A percentile compares a stretch with the other conserved stretches of the same genome.
phyloP scores from a whole-genome alignment of 2,888 invertebrate species.

The Drosophila nigricruria region DNA sequence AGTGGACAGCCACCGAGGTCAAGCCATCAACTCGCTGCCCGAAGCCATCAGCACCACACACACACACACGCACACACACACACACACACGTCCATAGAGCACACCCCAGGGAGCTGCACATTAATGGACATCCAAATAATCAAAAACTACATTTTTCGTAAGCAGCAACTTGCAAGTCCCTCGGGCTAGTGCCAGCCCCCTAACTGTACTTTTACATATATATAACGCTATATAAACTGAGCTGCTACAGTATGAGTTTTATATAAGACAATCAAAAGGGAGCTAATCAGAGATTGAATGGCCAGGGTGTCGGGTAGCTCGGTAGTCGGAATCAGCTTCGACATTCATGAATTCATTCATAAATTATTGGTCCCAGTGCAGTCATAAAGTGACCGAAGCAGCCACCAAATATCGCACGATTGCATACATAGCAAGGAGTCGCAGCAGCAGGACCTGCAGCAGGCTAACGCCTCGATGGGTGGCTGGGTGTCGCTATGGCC shows the following conservation, averaged over 20 bases:
- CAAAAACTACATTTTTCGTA: conserved; percentile 75
- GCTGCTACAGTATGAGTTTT: conserved; percentile 43
- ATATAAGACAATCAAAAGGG: conserved; percentile 36
- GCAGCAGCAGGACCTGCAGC: conserved; percentile 4
- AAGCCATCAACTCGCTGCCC: conserved; percentile 27
- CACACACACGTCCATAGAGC: conserved; percentile 21
- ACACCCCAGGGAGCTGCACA: conserved; percentile 68
- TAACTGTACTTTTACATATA: neutral
- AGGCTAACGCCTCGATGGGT: conserved; percentile 5
- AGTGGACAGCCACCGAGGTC: conserved; percentile 49
- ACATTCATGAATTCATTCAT: conserved; percentile 82
- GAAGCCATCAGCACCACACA: conserved; percentile 30
- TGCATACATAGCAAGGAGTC: conserved; percentile 57
- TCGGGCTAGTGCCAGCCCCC: conserved; percentile 31
- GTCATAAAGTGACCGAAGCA: conserved; percentile 74
- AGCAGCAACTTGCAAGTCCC: conserved; percentile 47
- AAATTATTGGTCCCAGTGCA: conserved; percentile 80
- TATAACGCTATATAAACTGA: conserved; percentile 50
- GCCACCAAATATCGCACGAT: conserved; percentile 76
- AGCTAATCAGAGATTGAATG: conserved; percentile 17
- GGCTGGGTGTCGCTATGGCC: conserved; percentile 19
- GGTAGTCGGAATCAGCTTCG: conserved; percentile 49
- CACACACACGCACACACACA: conserved; percentile 3
- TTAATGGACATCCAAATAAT: conserved; percentile 80
- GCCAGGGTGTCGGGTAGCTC: conserved; percentile 10